Base-by-base conservation (phyloP, 2,888 invertebrate genomes). In the Thereva unica region DNA sequence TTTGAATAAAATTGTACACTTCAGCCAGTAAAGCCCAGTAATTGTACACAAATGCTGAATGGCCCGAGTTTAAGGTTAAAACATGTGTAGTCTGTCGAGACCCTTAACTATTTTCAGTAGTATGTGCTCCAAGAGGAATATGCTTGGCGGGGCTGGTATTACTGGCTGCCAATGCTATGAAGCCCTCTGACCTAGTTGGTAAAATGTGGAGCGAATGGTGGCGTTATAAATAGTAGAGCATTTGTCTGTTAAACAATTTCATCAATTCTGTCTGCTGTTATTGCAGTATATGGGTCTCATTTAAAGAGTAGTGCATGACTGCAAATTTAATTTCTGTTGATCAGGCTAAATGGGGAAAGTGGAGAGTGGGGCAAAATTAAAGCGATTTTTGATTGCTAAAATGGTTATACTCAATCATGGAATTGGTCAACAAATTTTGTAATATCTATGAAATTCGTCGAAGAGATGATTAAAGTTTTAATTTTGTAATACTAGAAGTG, bases 181-280 rank as follows among this genome's bases (percentile, higher is more conserved):
- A 12, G 8, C 23, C 49, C 50, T 7, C 23, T 41, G 35, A 23
- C 50, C 49, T 50, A 50, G 50, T 61, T 61, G 61, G 49, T 61
- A 61, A 61, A 61, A 61, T 61, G 61, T 61, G 50, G 50, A 61
- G 50, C 50, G 50, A 61, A 50, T 61, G 40, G 4, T 40, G 8
- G 41, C 40, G 61, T 50, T 50, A 61, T 40, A 61, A 61, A 61
- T 61, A 50, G 50, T 61, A 42, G 61, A 23, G 50, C 61, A 61
- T 61, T 61, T 61, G 61, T 61, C 61, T 50, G 49, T 61, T 50
- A 61, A 61, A 61, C 61, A 61, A 61, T 61, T 61, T 61, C 61
- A 61, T 50, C 61, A 61, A 61, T 61, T 61, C 41, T 61, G 50
- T 50, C 23, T 61, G 50, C 49, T 41, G 49, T 61, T 61, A 50